Percentiles rank a stretch among this genome's conserved stretches.
Evolutionary conservation across 2,797 vertebrate species (phyloP).

Genomic region (Kryptopterus vitreolus): DNA sequence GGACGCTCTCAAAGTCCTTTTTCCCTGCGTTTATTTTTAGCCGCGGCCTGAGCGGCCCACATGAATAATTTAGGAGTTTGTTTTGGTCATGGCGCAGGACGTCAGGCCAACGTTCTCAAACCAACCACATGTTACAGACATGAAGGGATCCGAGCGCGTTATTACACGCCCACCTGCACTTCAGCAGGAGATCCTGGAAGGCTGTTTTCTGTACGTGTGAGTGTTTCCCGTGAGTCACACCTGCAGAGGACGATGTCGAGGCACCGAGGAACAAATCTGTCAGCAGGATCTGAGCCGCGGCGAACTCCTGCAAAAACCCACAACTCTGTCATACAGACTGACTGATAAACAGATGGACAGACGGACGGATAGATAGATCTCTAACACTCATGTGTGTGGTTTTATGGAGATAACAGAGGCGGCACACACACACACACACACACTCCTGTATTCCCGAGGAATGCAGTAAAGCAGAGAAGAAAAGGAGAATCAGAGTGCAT

Average conservation of each 20-base stretch:
- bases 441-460: not conserved
- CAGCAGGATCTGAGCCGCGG: not conserved
- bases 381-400: not conserved
- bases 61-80: slow-evolving; percentile 41
- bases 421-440: not conserved
- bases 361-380: too few species aligned
- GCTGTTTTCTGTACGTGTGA: not conserved
- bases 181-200: slow-evolving; percentile 10
- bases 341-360: not conserved
- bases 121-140: not conserved
- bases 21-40: slow-evolving; percentile 50
- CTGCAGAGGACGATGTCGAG: not conserved
- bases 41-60: not conserved
- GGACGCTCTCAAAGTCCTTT: slow-evolving; percentile 31
- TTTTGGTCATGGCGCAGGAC: slow-evolving; percentile 44
- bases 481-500: not conserved
- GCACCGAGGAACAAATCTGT: not conserved
- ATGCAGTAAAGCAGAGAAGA: too few species aligned
- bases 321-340: not conserved
- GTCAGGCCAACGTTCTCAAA: slow-evolving; percentile 20
- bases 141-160: not conserved
- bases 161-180: not conserved
- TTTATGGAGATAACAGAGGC: not conserved
- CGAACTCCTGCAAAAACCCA: not conserved
- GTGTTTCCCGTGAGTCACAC: slow-evolving; percentile 2